Conservation (phyloP, 2,113 vertebrate genomes). For the Corydoras maculifer region DNA sequence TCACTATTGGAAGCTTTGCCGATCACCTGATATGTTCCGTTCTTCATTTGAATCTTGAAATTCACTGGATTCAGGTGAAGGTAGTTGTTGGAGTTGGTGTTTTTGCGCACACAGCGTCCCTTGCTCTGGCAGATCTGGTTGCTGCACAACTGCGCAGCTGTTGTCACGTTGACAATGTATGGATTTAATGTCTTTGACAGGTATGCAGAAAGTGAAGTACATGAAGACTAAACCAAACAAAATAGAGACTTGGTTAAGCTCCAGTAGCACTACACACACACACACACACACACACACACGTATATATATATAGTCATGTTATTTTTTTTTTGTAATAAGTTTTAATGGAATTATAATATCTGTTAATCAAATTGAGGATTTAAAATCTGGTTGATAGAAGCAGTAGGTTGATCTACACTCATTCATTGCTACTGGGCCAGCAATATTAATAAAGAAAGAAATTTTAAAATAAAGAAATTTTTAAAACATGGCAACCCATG, state of each 20-base stretch:
- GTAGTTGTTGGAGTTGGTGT: conserved; percentile 67
- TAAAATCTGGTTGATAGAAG: too few species aligned
- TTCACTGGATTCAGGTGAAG: conserved; percentile 69
- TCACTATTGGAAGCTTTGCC: conserved; percentile 50
- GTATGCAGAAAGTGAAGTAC: conserved; percentile 58
- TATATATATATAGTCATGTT: too few species aligned
- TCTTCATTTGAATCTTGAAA: conserved; percentile 48
- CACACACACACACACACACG: too few species aligned
- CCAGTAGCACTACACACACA: too few species aligned
- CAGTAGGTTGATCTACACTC: too few species aligned
- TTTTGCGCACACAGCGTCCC: conserved; percentile 73
- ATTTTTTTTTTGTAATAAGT: too few species aligned
- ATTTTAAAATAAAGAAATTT: too few species aligned
- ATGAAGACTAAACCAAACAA: conserved; percentile 49
- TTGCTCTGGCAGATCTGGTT: conserved; percentile 67
- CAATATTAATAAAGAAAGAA: too few species aligned
- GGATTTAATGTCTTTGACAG: conserved; percentile 63
- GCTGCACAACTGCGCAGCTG: conserved; percentile 80
- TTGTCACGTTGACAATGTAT: conserved; percentile 81
- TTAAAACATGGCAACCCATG: too few species aligned
- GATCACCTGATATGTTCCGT: conserved; percentile 44
- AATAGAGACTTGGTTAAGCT: neutral
- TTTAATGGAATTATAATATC: too few species aligned
- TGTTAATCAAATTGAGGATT: too few species aligned
- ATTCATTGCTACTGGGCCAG: too few species aligned